phyloP scores from a whole-genome alignment of 2,797 vertebrate species.

The Lates japonicus region DNA sequence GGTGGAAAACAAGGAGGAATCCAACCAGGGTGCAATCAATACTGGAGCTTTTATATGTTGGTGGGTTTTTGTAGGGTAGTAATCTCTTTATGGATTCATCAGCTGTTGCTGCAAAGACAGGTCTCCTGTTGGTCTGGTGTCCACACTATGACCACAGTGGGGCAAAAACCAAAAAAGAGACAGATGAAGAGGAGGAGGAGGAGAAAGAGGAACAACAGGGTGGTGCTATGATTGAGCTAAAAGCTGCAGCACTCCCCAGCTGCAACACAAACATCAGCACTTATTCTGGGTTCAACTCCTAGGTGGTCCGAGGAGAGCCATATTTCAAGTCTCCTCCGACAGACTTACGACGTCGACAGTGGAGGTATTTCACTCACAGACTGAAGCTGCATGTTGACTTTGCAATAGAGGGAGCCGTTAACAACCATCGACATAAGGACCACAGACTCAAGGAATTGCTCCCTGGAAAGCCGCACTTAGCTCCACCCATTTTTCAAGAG shows the following conservation, averaged over 20 bases:
- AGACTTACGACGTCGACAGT: constrained; percentile 72
- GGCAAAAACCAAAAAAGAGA: constrained; percentile 22
- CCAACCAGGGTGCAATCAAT: constrained; percentile 74
- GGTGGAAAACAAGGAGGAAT: constrained; percentile 70
- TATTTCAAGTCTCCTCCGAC: constrained; percentile 74
- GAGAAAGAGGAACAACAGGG: constrained; percentile 10
- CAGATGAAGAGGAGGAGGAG: background rate
- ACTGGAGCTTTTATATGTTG: constrained; percentile 54
- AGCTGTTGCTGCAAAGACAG: constrained; percentile 46
- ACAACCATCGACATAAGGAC: constrained; percentile 76
- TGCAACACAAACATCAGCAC: constrained; percentile 75
- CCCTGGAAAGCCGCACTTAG: constrained; percentile 74
- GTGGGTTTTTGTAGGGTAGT: constrained; percentile 49
- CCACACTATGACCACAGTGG: constrained; percentile 11
- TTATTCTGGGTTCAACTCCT: constrained; percentile 65
- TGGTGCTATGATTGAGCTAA: constrained; percentile 46
- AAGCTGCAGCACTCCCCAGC: constrained; percentile 53
- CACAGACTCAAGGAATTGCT: constrained; percentile 73
- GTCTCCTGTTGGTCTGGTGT: constrained; percentile 32
- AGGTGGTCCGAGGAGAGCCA: constrained; percentile 73
- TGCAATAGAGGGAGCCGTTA: constrained; percentile 79
- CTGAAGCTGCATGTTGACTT: constrained; percentile 80
- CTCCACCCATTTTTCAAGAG: constrained; percentile 71
- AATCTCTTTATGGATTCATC: constrained; percentile 67
- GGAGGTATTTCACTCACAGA: constrained; percentile 74